Conservation (phyloP, 2,113 vertebrate species). For the Carollia perspicillata region DNA sequence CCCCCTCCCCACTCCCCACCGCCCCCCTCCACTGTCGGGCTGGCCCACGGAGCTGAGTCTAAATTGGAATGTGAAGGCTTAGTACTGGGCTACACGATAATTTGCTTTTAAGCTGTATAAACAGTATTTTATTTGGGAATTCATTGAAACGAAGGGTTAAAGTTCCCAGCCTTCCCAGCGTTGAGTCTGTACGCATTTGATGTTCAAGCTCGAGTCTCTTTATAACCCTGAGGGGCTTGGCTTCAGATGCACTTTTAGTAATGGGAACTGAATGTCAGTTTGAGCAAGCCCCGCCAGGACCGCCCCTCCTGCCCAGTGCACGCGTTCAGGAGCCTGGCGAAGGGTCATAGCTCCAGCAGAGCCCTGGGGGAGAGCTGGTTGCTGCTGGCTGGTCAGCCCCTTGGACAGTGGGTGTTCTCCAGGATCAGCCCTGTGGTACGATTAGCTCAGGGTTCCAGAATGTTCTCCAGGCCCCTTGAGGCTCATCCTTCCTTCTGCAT, state of each 20-base stretch:
- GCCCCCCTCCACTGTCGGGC: neutral
- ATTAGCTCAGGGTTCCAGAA: neutral
- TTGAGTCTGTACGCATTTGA: neutral
- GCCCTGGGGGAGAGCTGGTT: neutral
- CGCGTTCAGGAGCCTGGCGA: neutral
- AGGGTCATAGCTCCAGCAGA: neutral
- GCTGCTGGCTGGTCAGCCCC: neutral
- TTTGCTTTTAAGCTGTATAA: conserved; percentile 79
- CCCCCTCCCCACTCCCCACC: neutral
- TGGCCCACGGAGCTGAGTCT: conserved; percentile 41
- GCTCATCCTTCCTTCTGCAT: neutral
- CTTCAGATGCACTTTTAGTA: conserved; percentile 43
- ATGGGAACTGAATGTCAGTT: conserved; percentile 17
- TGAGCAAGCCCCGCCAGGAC: neutral
- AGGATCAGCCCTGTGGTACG: neutral
- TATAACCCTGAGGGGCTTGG: conserved; percentile 46
- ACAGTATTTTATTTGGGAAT: conserved; percentile 73
- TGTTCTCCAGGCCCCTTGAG: neutral
- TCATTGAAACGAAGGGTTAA: conserved; percentile 68
- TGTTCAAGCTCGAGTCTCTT: conserved; percentile 54
- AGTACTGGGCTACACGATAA: conserved; percentile 57
- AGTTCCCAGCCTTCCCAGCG: conserved; percentile 64
- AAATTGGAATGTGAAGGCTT: conserved; percentile 72
- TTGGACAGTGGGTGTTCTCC: accelerated
- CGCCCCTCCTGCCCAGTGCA: neutral